phyloP scores from a whole-genome alignment of 2,113 vertebrate genomes.

The Cercopithecus mona region DNA sequence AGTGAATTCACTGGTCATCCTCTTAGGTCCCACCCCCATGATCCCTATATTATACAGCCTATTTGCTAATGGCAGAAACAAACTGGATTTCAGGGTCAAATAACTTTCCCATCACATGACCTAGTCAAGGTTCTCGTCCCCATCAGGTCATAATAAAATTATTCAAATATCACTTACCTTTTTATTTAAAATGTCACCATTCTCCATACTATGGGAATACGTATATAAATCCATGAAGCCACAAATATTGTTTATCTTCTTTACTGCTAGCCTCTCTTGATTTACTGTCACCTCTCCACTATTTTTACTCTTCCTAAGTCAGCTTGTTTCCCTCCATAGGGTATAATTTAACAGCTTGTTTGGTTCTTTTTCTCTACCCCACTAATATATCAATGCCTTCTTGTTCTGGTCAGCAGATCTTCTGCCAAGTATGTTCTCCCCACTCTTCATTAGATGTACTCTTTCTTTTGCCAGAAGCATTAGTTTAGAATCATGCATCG shows the following conservation, averaged over 20 bases:
- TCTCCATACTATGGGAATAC: neutral
- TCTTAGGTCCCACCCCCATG: neutral
- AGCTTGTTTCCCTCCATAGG: constrained; percentile 53
- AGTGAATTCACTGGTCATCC: neutral
- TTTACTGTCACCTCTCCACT: neutral
- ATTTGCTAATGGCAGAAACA: neutral
- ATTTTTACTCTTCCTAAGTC: constrained; percentile 56
- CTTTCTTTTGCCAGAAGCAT: constrained; percentile 70
- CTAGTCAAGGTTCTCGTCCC: neutral
- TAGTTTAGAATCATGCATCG: constrained; percentile 54
- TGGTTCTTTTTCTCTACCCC: neutral
- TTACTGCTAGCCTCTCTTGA: neutral
- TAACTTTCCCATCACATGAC: neutral
- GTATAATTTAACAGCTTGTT: constrained; percentile 66
- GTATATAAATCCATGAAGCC: neutral
- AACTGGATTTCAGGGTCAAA: neutral
- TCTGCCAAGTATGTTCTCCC: constrained; percentile 71
- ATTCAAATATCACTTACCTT: neutral
- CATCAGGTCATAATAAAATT: neutral
- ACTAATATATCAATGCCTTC: constrained; percentile 73
- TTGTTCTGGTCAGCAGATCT: constrained; percentile 71
- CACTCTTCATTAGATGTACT: constrained; percentile 64
- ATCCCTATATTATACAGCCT: neutral
- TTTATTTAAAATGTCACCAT: neutral
- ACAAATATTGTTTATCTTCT: neutral